Base-by-base conservation (phyloP, 2,888 invertebrate species). In the Megastigmus dorsalis region DNA sequence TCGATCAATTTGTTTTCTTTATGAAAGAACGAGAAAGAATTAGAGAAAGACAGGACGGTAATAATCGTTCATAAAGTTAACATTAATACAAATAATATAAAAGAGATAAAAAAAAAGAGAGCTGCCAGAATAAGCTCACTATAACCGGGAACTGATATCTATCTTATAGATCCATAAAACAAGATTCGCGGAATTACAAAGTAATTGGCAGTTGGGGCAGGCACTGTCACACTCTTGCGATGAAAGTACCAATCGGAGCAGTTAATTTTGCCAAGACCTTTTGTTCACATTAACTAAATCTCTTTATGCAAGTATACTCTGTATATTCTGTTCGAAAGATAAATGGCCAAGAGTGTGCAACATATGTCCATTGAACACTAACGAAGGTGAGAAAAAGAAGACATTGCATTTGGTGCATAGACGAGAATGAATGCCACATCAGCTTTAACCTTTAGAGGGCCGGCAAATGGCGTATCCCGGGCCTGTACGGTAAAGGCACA, bases 121-220 rank as follows among this genome's bases (percentile, higher is more conserved):
- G 26, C 28, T 43, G 41, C n/a, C 41, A 13, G 15, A 23, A n/a
- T n/a, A 55, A 55, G 28, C 15, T 43, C 43, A 15, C 28, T 62
- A 18, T 30, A 18, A 45, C 30, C 30, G 45, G 43, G 23, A 41
- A 30, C 18, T 20, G 43, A 59, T 57, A n/a, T 38, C 6, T 13
- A 38, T 3, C 13, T 38, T 43, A 18, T 15, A 18, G 4, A 43
- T 43, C n/a, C 3, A 43, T 15, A 43, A 43, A 43, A 43, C 4
- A 6, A 10, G 30, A 45, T 10, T 30, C 15, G 18, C 15, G 18
- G 23, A 48, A 33, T 50, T 65, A 38, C 6, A 23, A 41, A 52
- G 28, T 45, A 63, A 52, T 65, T 65, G 52, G 52, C 63, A 63
- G 52, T 63, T 50, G 10, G 33, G 36, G 23, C 38, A 33, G 50